Conservation (phyloP, 2,888 invertebrate species). For the Hoplodrina ambigua region DNA sequence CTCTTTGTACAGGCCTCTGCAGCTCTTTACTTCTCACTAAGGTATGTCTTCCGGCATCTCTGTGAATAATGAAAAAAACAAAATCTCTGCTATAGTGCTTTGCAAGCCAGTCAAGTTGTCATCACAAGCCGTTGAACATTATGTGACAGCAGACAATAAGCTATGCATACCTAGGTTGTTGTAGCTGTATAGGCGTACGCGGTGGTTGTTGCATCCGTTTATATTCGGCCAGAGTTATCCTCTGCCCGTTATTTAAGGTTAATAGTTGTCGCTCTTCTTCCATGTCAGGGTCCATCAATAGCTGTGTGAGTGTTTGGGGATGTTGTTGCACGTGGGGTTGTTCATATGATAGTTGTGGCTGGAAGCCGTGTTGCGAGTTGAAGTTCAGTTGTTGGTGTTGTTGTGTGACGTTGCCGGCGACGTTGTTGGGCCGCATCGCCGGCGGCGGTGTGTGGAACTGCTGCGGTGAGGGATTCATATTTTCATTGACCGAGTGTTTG, state of each 20-base stretch:
- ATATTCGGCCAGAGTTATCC: conserved; percentile 86
- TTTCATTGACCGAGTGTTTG: conserved; percentile 79
- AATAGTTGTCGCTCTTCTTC: conserved; percentile 85
- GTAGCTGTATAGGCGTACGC: conserved; percentile 78
- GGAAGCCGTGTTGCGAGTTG: conserved; percentile 76
- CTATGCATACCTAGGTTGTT: conserved; percentile 73
- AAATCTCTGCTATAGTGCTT: not conserved
- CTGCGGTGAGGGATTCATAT: conserved; percentile 69
- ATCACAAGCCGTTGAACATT: not conserved
- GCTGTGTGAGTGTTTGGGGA: conserved; percentile 76
- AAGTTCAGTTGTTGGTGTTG: conserved; percentile 71
- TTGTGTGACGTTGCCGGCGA: conserved; percentile 46
- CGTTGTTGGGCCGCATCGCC: conserved; percentile 66
- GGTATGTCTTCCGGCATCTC: conserved; percentile 85
- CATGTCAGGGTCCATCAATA: conserved; percentile 80
- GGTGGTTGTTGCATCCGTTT: conserved; percentile 81
- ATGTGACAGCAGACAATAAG: not conserved
- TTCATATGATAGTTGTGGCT: conserved; percentile 76
- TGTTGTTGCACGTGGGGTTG: conserved; percentile 76
- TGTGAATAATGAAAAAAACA: conserved; percentile 60
- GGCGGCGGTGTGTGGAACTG: conserved; percentile 79
- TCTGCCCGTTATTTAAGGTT: conserved; percentile 83
- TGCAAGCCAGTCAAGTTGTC: not conserved
- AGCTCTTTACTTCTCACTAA: conserved; percentile 87
- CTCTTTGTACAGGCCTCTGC: conserved; percentile 86